Percentiles rank a stretch among this genome's conserved stretches.
phyloP scores from a whole-genome alignment of 30 jellyfish, hydroid and myxozoan species.

The Clytia hemisphaerica region DNA sequence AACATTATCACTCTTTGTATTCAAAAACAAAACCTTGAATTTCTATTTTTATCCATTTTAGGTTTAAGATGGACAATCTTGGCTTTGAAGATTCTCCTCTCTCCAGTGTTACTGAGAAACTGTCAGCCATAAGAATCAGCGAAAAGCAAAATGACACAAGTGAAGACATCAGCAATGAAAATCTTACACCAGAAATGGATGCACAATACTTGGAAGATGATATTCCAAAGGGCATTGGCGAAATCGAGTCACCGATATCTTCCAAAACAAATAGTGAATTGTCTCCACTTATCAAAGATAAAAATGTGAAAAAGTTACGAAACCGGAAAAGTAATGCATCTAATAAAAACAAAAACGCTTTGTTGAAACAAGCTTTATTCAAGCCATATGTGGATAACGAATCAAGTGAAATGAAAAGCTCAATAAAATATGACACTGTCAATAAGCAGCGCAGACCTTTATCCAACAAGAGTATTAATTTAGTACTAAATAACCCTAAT shows the following conservation, averaged over 20 bases:
- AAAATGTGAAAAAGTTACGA: not conserved
- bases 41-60: not conserved
- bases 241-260: too few relatives aligned
- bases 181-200: not conserved
- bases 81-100: slow-evolving; percentile 5
- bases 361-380: slow-evolving; percentile 8
- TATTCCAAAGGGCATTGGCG: too few relatives aligned
- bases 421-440: too few relatives aligned
- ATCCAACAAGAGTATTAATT: too few relatives aligned
- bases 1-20: too few relatives aligned
- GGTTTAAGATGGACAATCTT: slow-evolving; percentile 9
- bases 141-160: not conserved
- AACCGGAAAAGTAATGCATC: not conserved
- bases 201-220: not conserved
- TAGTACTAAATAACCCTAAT: too few relatives aligned
- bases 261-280: too few relatives aligned
- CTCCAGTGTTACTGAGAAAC: not conserved
- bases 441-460: too few relatives aligned
- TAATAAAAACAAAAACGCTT: not conserved
- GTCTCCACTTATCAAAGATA: slow-evolving; percentile 1
- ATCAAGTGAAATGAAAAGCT: too few relatives aligned
- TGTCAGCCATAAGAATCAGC: not conserved
- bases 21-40: too few relatives aligned
- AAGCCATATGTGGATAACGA: slow-evolving; percentile 4
- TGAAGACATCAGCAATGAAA: not conserved